Conservation (phyloP, 2,888 invertebrate genomes). For the Protodeltote pygarga region DNA sequence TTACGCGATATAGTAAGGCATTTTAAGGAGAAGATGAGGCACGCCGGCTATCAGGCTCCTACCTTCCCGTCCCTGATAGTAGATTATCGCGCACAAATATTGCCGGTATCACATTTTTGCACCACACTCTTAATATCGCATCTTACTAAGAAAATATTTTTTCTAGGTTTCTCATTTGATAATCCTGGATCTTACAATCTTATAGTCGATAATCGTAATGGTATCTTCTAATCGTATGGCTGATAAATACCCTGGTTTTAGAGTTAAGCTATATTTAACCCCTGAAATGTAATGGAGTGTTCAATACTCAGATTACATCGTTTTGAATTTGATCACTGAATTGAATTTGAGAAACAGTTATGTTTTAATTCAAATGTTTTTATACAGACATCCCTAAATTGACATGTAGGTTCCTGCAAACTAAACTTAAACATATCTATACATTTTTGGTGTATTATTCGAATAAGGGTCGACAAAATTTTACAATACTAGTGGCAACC, state of each 20-base stretch:
- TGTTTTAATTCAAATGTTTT: slow-evolving; percentile 6
- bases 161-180: no score
- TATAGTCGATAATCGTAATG: no score
- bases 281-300: no score
- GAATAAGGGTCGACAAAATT: background rate
- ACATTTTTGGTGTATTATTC: background rate
- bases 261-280: no score
- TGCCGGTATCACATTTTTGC: slow-evolving; percentile 3
- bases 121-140: slow-evolving; percentile 1
- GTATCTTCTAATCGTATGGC: no score
- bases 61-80: slow-evolving; percentile 24
- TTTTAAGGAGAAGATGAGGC: slow-evolving; percentile 1
- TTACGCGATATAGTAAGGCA: background rate
- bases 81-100: slow-evolving; percentile 28
- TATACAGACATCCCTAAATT: background rate
- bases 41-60: slow-evolving; percentile 19
- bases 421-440: background rate
- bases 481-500: slow-evolving; percentile 14
- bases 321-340: no score
- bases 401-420: slow-evolving; percentile 2
- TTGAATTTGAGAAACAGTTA: background rate
- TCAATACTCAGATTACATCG: no score
- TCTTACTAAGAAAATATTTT: slow-evolving; percentile 5
- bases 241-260: no score
- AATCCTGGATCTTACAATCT: no score